Conservation (phyloP, 2,797 vertebrate species). For the Rhinatrema bivittatum region DNA sequence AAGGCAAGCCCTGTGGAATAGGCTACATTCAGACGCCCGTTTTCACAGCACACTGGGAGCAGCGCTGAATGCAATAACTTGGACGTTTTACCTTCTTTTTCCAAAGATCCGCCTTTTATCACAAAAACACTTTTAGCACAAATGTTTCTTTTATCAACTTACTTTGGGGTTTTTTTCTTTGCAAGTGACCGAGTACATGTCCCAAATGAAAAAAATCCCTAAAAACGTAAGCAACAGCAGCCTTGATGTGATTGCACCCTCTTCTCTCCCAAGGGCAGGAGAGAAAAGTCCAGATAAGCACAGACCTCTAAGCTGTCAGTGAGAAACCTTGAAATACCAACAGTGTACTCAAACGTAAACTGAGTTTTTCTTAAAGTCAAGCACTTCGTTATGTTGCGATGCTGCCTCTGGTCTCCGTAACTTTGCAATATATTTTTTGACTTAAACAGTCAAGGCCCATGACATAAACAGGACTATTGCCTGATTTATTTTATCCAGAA, state of each 20-base stretch:
- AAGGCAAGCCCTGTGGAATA: too few species aligned
- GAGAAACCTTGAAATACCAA: conserved; percentile 50
- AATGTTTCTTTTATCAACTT: too few species aligned
- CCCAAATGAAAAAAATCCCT: conserved; percentile 53
- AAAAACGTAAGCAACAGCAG: conserved; percentile 46
- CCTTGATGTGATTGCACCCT: conserved; percentile 47
- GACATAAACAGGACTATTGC: conserved; percentile 41
- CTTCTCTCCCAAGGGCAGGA: conserved; percentile 50
- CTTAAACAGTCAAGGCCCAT: conserved; percentile 36
- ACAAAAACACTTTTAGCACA: too few species aligned
- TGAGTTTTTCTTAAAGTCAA: too few species aligned
- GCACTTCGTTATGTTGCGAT: conserved; percentile 49
- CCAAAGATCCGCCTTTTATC: too few species aligned
- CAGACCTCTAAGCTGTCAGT: conserved; percentile 55
- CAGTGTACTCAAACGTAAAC: conserved; percentile 46
- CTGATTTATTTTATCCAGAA: conserved; percentile 34
- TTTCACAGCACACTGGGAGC: too few species aligned
- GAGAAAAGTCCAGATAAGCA: conserved; percentile 51
- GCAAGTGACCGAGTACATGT: too few species aligned
- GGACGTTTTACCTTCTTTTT: too few species aligned
- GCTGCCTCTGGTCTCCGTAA: conserved; percentile 45
- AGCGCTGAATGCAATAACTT: too few species aligned
- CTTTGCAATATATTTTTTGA: conserved; percentile 42
- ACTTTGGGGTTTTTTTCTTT: too few species aligned
- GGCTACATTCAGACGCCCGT: too few species aligned